Base-by-base conservation (phyloP, 2,888 invertebrate species). In the Taphrorychus bicolor region DNA sequence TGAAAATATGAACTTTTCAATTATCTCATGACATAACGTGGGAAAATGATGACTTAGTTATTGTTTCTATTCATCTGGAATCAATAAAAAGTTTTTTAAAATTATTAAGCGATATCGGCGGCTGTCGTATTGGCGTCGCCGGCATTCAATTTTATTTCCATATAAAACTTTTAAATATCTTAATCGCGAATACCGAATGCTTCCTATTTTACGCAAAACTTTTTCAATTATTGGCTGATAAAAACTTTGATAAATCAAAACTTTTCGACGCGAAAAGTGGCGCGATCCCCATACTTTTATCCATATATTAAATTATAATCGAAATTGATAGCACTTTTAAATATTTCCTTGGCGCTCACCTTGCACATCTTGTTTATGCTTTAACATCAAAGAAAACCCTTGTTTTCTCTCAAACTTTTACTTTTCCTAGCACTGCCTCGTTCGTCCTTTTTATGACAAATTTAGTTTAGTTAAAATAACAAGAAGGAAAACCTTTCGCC, bases 231-330 rank as follows among this genome's bases (percentile, higher is more conserved):
- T 45, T 45, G 45, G 18, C 52, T 52, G 52, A 7, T 52, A 52
- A 21, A 52, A 48, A 52, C 21, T 52, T 52, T 52, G 52, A 52
- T 52, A 52, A 52, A 52, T 52, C 52, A 52, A 52, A 52, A 52
- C 52, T 52, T 52, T 52, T 2, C 19, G 52, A 52, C 11, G 52
- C 52, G 52, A 52, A 52, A 48, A 48, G 14, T 48, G 48, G 16
- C 16, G 16, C 48, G 48, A 48, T 48, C 22, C 19, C 22, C 22
- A 18, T 52, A 18, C 52, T 52, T 14, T 21, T n/a, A 7, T 19
- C 32, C 32, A 11, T 32, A 32, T 32, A 32, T 11, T 18, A 19
- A 52, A 19, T 18, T 22, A 52, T 52, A 22, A 21, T 52, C 52
- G 22, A 52, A 52, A 52, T 22, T 52, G 52, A 52, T 52, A 52